Base-by-base conservation (phyloP, 1,140 invertebrate genomes). In the Streblospio benedicti region DNA sequence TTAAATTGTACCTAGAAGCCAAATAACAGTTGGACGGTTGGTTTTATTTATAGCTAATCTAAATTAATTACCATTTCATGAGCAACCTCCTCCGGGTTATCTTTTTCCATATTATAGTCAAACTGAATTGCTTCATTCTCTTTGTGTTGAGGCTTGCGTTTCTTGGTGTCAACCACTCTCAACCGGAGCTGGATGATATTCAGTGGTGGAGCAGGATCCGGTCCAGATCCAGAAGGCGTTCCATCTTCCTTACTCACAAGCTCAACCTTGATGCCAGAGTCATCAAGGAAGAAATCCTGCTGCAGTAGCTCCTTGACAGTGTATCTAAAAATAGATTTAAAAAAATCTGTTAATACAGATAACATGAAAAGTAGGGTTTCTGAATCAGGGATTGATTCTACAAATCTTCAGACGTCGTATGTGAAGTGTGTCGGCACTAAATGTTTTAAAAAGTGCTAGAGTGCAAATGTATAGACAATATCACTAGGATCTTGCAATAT, bases 41-140 rank as follows among this genome's bases (percentile, higher is more conserved):
- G n/a, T n/a, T n/a, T n/a, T n/a, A n/a, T n/a, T n/a, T n/a, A n/a
- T n/a, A n/a, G n/a, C n/a, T n/a, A n/a, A n/a, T n/a, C n/a, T n/a
- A n/a, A n/a, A n/a, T n/a, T n/a, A 56, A 71, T 75, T 76, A 87
- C 85, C 94, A 99, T 96, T 79, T 97, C 95, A 70, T 88, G 86
- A 47, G 93, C 92, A 59, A 99, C 90, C 72, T 93, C 89, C 71
- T 98, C 92, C 62, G 91, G 89, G 73, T 93, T 88, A 76, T 99
- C 96, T 56, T 82, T 83, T 65, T 87, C 85, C 62, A 97, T 87
- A 77, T 97, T 91, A 81, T 97, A 99, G 65, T 96, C 93, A 82
- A 99, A 99, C 78, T 98, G 93, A 68, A 99, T 97, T 6, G 95
- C 96, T 80, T 99, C 96, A 79, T 99, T 98, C 79, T 99, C 94